Conservation (phyloP, 2,113 vertebrate genomes). For the Hemichromis elongatus region DNA sequence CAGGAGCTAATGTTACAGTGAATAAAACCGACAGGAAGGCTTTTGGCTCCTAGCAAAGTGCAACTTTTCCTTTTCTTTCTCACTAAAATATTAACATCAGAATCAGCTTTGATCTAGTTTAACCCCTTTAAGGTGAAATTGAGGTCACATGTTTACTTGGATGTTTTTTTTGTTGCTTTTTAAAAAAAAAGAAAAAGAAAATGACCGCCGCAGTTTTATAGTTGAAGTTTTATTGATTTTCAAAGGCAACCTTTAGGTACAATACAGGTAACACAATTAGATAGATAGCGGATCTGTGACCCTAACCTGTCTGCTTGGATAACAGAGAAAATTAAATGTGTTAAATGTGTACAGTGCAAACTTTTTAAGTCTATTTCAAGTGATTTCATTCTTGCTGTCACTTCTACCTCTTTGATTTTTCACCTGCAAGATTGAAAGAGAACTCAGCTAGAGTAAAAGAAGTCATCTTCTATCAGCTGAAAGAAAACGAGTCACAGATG, state of each 20-base stretch:
- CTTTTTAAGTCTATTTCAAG: neutral
- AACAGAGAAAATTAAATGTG: neutral
- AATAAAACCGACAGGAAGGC: constrained; percentile 16
- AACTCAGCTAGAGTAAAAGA: constrained; percentile 23
- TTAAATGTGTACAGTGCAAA: neutral
- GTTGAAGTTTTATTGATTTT: neutral
- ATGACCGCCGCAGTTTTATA: neutral
- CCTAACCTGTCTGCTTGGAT: neutral
- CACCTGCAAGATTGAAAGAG: neutral
- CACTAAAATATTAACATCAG: constrained; percentile 30
- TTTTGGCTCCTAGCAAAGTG: constrained; percentile 16
- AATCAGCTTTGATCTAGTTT: constrained; percentile 33
- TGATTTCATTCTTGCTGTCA: neutral
- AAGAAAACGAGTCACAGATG: constrained; percentile 23
- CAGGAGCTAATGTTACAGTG: constrained; percentile 4
- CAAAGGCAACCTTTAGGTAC: neutral
- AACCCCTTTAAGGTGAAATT: constrained; percentile 3
- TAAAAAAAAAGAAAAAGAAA: neutral
- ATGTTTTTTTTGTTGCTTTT: neutral
- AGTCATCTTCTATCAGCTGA: constrained; percentile 36
- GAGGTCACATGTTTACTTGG: neutral
- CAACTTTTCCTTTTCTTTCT: neutral
- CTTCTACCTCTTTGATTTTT: constrained; percentile 12
- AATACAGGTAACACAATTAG: neutral
- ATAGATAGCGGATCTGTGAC: neutral